Evolutionary conservation across 2,888 invertebrate genomes (phyloP), one percentile per base, ranked within the genome.

Genomic region (Stenolophus ochropezus): DNA sequence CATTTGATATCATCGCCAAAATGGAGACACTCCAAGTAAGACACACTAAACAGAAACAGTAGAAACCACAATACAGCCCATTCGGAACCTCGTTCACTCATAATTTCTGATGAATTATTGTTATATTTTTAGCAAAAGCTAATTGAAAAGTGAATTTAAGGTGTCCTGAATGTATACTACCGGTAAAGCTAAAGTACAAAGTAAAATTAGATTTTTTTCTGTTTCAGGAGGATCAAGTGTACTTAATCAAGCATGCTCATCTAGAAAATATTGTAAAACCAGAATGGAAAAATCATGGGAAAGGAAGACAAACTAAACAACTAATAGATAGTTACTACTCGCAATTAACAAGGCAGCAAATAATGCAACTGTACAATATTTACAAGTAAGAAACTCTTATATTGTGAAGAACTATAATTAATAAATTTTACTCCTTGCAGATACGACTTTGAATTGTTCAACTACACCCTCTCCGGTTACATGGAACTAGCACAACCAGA

Each of bases 391-490:
- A 16, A 14, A n/a, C 1, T 49, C 1, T 49, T 49, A n/a, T 1
- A 5, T 49, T n/a, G n/a, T n/a, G n/a, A n/a, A n/a, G n/a, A n/a
- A n/a, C n/a, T n/a, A n/a, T n/a, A n/a, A n/a, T n/a, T n/a, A n/a
- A n/a, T n/a, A n/a, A 61, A 25, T 61, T 47, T 6, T 21, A 14
- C 4, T 83, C 85, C 84, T 92, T 91, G 27, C 91, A 96, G 96
- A 88, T 93, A 95, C 87, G 97, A 97, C 89, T 97, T 97, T 89
- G 93, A 94, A 87, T 91, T 97, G 83, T 97, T 97, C 90, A 95
- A 94, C 87, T 97, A 97, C 88, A 94, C 94, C 82, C 91, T 95
- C 86, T 92, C 93, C 84, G 93, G 92, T 84, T 95, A 94, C 88
- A 90, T 94, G 86, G 92, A 93, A 85, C 90, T 93, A 85, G 92